Base-by-base conservation (phyloP, 2,797 vertebrate genomes). In the Pseudotriccus pelzelni region DNA sequence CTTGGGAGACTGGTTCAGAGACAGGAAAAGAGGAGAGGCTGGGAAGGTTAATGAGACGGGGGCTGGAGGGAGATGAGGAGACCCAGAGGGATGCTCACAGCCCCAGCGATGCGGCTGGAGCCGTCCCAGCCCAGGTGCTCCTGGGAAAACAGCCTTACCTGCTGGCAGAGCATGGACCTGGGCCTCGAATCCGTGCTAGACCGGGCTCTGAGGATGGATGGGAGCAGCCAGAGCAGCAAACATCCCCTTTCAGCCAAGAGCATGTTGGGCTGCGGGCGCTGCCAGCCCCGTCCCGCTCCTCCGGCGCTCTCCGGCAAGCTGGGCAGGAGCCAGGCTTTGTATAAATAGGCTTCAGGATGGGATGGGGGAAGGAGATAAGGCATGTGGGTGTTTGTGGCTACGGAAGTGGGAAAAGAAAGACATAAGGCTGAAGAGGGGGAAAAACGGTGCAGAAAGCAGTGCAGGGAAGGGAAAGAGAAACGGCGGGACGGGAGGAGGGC, bases 371-470 rank as follows among this genome's bases (percentile, higher is more conserved):
- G 95, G 84, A 96, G 95, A 97, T 97, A 97, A 62, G 5, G 58
- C 81, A 47, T 82, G 94, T 93, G 96, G 95, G 90, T 92, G 94
- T 89, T 80, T 1, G 63, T 37, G 58, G 90, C 93, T 94, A 92
- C 72, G 87, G 95, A 96, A 96, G 95, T 97, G 96, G 90, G 94
- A 97, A 87, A 96, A 84, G 87, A 90, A 76, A 93, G 72, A 52
- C 72, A 41, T 74, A 81, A 74, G 89, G 47, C 36, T 41, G 69
- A 67, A 63, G 89, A 87, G 89, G 90, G 96, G 94, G 87, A 94
- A 96, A 96, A 96, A 94, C 94, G 75, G 70, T 11, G 46, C 70
- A 56, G n/a, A 23, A 87, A 95, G 68, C 86, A 30, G 10, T 70
- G 92, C 74, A 67, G 44, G 91, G 94, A 95, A 96, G 90, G 90